These are phyloP conservation scores for Equus quagga DNA, from an alignment of 2,113 vertebrate species.

Conservation along the genomic window DNA sequence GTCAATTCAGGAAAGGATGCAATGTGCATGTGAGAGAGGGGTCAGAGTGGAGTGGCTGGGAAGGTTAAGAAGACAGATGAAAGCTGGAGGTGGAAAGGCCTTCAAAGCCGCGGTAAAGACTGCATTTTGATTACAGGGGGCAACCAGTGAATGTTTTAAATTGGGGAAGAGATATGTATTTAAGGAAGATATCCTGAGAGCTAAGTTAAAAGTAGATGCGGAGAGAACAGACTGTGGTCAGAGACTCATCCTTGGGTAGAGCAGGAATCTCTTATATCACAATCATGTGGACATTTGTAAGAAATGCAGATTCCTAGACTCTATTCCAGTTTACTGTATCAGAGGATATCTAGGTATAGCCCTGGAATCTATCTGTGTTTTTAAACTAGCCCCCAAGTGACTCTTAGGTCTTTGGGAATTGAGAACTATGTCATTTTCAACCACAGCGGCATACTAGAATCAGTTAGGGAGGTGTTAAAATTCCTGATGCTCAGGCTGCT, in stretches of 20 bases:
- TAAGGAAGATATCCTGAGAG: not conserved
- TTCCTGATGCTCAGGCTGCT: not conserved
- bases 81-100: not conserved
- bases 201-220: not conserved
- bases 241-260: not conserved
- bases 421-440: slow-evolving; percentile 38
- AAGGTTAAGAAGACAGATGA: not conserved
- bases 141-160: not conserved
- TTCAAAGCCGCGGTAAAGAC: not conserved
- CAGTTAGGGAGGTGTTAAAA: slow-evolving; percentile 30
- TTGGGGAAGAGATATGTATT: not conserved
- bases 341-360: not conserved
- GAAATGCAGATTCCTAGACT: not conserved
- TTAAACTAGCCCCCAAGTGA: not conserved
- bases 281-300: not conserved
- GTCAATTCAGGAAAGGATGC: not conserved
- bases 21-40: not conserved
- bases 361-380: not conserved
- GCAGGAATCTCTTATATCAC: not conserved
- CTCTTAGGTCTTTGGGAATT: not conserved
- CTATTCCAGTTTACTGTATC: not conserved
- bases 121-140: not conserved
- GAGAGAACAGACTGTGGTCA: not conserved
- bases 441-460: not conserved
- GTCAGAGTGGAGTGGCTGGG: not conserved